A percentile compares a stretch with the other conserved stretches of the same genome.
These are phyloP conservation scores for Butorides virescens DNA, from an alignment of 2,113 vertebrate species.

Conservation along the genomic window DNA sequence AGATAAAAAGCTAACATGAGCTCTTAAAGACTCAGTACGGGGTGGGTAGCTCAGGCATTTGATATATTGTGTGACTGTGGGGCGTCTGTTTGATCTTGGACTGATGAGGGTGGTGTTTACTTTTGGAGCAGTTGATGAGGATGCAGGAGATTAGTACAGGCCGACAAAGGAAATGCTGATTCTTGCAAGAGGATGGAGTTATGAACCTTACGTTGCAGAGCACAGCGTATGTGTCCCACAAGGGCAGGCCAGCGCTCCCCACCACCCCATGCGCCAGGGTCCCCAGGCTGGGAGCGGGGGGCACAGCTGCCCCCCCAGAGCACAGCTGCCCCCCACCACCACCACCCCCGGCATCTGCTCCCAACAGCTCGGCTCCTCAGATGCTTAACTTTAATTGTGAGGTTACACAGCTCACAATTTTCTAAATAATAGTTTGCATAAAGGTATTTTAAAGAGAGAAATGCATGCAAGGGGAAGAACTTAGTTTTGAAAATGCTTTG, in stretches of 20 bases:
- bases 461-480: not conserved
- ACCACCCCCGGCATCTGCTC: not conserved
- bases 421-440: not conserved
- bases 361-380: rapidly evolving
- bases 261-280: rapidly evolving
- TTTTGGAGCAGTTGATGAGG: not conserved
- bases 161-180: not conserved
- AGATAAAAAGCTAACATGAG: not conserved
- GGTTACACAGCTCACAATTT: rapidly evolving
- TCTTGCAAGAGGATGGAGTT: not conserved
- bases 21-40: not conserved
- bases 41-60: not conserved
- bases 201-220: rapidly evolving
- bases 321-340: not conserved
- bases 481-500: not conserved
- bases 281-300: rapidly evolving
- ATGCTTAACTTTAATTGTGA: rapidly evolving
- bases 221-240: rapidly evolving
- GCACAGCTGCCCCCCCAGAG: not conserved
- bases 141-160: not conserved
- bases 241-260: rapidly evolving
- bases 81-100: not conserved
- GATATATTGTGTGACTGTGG: not conserved
- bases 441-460: not conserved
- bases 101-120: not conserved